Conservation (phyloP, 2,797 vertebrate species). For the Diceros bicornis region DNA sequence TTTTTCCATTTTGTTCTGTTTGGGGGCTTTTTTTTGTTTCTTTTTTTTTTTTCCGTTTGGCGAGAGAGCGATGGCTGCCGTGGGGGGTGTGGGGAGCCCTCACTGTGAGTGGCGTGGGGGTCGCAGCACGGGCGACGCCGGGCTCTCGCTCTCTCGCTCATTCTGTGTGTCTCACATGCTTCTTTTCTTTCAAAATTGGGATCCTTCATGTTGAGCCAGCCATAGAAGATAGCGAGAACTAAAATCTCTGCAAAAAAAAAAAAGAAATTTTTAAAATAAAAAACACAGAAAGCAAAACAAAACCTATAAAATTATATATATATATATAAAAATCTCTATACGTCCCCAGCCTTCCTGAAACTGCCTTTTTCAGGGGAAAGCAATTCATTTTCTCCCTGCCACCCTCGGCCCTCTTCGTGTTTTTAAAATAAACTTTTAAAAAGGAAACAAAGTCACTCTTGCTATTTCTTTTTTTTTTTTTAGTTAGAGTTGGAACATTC, state of each 20-base stretch:
- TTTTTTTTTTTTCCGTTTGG: conserved; percentile 19
- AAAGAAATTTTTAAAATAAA: neutral
- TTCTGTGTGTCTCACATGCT: conserved; percentile 71
- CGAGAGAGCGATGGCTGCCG: conserved; percentile 77
- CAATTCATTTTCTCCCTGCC: conserved; percentile 61
- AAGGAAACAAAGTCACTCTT: conserved; percentile 84
- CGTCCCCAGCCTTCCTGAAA: conserved; percentile 74
- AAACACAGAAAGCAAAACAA: conserved; percentile 67
- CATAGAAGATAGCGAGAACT: conserved; percentile 85
- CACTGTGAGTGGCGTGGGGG: neutral
- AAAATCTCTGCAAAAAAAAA: conserved; percentile 84
- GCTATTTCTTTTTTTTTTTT: conserved; percentile 78
- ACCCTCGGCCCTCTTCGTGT: conserved; percentile 80
- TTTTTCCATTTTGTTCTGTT: conserved; percentile 86
- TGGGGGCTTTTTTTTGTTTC: conserved; percentile 68
- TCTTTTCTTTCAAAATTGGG: conserved; percentile 75
- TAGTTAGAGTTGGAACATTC: conserved; percentile 88
- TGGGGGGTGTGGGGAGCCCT: conserved; percentile 55
- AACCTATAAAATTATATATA: conserved; percentile 81
- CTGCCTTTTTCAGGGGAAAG: conserved; percentile 83
- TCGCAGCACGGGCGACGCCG: neutral
- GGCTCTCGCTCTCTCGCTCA: conserved; percentile 61
- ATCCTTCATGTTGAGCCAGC: conserved; percentile 86
- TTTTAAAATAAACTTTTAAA: conserved; percentile 88
- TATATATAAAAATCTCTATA: conserved; percentile 70